Evolutionary conservation across 2,797 vertebrate species (phyloP), one percentile per base, ranked within the genome.

Genomic region (Brachyalestes nurse): DNA sequence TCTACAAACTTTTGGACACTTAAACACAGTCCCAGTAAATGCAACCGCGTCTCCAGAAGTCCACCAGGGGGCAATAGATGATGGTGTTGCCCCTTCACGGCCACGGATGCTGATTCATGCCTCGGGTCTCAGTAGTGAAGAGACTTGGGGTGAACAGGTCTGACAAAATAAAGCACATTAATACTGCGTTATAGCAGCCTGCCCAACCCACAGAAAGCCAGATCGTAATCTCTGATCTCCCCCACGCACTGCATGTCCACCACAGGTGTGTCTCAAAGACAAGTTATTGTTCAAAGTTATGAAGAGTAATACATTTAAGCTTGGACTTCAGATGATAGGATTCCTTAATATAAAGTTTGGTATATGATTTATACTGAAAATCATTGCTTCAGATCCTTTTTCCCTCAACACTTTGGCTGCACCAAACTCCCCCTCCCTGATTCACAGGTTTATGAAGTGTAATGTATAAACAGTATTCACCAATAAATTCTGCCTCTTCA

Each of bases 41-140:
- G 12, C 34, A 47, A 25, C 28, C 79, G 17, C 72, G 49, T 62
- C 13, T 47, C 40, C 0, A 70, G 55, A 58, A 49, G 19, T 1
- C 90, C 93, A 90, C 89, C 87, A 94, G 92, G 86, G 89, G 91
- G 23, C 92, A 90, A 90, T 17, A 90, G 85, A 88, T 61, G n/a
- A 80, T 62, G 75, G 87, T 74, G 34, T 69, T 69, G 7, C 25
- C 14, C 21, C 19, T 34, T 38, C 62, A 55, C 19, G 51, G 14
- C 25, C 9, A 12, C 49, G 58, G 13, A 62, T 81, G 80, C 57
- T 82, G 82, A 82, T 47, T 83, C 74, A 84, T n/a, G 62, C 62
- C 19, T 38, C 6, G 62, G 60, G 25, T 13, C 25, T 34, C 14
- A 16, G 28, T 38, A 17, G 77, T 60, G 79, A 17, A 60, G 66